A percentile compares a stretch with the other conserved stretches of the same genome.
Conservation (phyloP, 1,140 invertebrate species). For the Pygmarrhopalites habei region DNA sequence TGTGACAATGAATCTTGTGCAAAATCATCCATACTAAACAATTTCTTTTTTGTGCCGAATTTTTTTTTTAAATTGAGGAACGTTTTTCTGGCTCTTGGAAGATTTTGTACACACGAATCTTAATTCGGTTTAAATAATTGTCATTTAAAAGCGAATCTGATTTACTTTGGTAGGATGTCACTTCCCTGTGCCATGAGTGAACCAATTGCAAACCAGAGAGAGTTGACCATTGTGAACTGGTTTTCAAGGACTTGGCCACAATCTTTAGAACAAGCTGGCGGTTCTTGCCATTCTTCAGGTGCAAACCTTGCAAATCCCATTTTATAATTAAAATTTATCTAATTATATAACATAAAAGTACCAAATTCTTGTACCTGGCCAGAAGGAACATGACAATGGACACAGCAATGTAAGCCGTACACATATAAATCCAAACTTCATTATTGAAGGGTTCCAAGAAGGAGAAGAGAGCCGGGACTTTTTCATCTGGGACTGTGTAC, state of each 20-base stretch:
- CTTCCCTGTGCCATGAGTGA: conserved; percentile 75
- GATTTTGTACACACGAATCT: no score
- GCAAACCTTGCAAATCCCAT: no score
- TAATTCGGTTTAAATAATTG: no score
- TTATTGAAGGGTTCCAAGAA: conserved; percentile 51
- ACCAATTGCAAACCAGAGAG: conserved; percentile 67
- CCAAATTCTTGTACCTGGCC: conserved; percentile 43
- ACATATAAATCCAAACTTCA: conserved; percentile 53
- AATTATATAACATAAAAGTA: background rate
- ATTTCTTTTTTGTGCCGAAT: no score
- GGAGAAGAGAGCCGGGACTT: conserved; percentile 47
- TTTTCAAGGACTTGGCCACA: conserved; percentile 54
- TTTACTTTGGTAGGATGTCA: conserved; percentile 84
- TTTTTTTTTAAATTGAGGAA: no score
- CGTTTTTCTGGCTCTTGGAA: no score
- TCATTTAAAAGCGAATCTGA: no score
- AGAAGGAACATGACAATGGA: conserved; percentile 51
- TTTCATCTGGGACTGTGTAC: conserved; percentile 47
- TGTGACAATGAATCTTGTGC: no score
- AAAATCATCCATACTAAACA: no score
- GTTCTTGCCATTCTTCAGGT: conserved; percentile 34
- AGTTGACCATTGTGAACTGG: conserved; percentile 64
- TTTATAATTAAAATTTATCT: background rate
- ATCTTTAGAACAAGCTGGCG: conserved; percentile 22
- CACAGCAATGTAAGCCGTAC: conserved; percentile 50